Conservation (phyloP, 2,797 vertebrate species). For the Alfaro cultratus region DNA sequence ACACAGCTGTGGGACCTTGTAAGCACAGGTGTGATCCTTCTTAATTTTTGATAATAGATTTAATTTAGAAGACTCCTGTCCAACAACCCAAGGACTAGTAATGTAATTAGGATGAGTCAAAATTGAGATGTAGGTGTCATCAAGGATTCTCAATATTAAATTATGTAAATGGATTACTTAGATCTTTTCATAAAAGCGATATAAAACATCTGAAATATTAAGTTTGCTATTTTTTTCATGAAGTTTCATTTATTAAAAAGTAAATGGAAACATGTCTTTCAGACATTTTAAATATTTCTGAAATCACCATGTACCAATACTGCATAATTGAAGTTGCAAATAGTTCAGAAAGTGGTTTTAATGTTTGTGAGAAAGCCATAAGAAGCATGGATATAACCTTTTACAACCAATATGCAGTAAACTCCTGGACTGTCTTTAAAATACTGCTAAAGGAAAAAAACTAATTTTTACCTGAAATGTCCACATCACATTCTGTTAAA, state of each 20-base stretch:
- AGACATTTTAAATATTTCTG: background rate
- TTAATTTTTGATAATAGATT: background rate
- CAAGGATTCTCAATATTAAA: background rate
- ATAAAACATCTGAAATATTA: background rate
- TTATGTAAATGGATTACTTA: background rate
- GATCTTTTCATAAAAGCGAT: background rate
- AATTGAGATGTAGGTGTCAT: background rate
- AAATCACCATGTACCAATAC: background rate
- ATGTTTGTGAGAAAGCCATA: conserved; percentile 21
- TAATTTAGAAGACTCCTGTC: background rate
- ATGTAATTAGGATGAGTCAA: background rate
- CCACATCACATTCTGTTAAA: background rate
- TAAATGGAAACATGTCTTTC: background rate
- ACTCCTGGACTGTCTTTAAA: conserved; percentile 1
- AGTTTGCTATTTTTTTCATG: background rate
- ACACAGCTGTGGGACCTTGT: background rate
- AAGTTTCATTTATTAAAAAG: background rate
- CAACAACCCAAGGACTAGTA: background rate
- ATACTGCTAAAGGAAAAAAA: background rate
- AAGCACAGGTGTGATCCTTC: background rate
- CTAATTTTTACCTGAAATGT: background rate
- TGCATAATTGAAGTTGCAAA: conserved; percentile 22
- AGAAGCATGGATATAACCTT: conserved; percentile 20
- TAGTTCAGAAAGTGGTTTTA: conserved; percentile 17
- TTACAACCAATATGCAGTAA: conserved; percentile 7